Base-by-base conservation (phyloP, 1,140 invertebrate species). In the Euura saliciscinereae region DNA sequence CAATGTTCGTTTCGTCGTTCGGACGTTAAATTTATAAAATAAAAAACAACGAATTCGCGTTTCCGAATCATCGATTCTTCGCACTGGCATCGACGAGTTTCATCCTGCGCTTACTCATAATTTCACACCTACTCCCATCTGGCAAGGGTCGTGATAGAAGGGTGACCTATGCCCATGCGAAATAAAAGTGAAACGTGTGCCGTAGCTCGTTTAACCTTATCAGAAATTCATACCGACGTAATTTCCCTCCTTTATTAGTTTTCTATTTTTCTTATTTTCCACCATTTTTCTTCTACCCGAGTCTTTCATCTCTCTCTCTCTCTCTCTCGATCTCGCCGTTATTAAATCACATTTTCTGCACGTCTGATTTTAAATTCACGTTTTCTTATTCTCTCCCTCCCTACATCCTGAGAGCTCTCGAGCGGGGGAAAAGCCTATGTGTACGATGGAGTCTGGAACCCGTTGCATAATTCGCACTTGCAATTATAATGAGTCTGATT, bases 401-500 rank as follows among this genome's bases (percentile, higher is more conserved):
- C 28, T 28, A 28, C 28, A 28, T 28, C 28, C 28, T 28, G 28
- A 28, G 28, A 28, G 6, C 51, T 59, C 10, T 4, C 51, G 13
- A 8, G 8, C 3, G 3, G 51, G 51, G 13, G 6, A 3, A 59
- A 59, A 59, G 51, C 51, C 13, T 59, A 5, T 59, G 5, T 51
- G 46, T 51, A 51, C 3, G 51, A 59, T 3, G 13, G 13, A 59
- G 51, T 3, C 46, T n/a, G 8, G 6, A n/a, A 59, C 8, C 13
- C 51, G 51, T 59, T 59, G 51, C 5, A 59, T 4, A 59, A 59
- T 59, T n/a, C 5, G 10, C 10, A n/a, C 28, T 28, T 28, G 28
- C 51, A 59, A 59, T 11, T 59, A 59, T 59, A 59, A 59, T 59
- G 51, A 59, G 51, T 59, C 13, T 59, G 51, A 59, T 59, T 59